Evolutionary conservation across 2,797 vertebrate species (phyloP).

Genomic region (Falco cherrug): DNA sequence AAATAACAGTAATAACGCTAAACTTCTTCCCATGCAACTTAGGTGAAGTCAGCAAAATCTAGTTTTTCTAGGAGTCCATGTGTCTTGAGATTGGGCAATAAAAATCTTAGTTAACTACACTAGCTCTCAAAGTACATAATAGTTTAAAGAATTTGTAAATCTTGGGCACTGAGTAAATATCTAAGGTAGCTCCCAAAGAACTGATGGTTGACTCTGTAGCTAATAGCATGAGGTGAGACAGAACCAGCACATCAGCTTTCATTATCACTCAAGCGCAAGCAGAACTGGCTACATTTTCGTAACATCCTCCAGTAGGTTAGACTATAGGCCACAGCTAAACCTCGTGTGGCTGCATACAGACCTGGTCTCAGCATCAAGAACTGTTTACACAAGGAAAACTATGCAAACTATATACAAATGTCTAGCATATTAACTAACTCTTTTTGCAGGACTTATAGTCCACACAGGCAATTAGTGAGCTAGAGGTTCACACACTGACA

Average conservation of each 20-base stretch:
- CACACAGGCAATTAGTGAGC: neutral
- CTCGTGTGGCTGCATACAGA: neutral
- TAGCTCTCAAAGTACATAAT: neutral
- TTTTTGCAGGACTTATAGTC: neutral
- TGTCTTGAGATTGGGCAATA: neutral
- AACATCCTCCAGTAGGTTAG: neutral
- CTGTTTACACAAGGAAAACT: neutral
- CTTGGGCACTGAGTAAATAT: neutral
- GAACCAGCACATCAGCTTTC: neutral
- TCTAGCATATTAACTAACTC: neutral
- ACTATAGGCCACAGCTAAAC: neutral
- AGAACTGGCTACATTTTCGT: neutral
- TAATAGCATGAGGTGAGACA: neutral
- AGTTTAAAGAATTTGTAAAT: neutral
- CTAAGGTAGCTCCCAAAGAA: neutral
- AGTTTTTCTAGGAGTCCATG: neutral
- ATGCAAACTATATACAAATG: neutral
- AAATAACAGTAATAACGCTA: neutral
- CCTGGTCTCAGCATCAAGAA: neutral
- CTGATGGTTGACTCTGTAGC: neutral
- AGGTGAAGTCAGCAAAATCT: neutral
- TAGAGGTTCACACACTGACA: neutral
- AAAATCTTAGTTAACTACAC: neutral
- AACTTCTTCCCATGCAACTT: neutral
- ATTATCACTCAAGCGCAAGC: neutral